Evolutionary conservation across 2,113 vertebrate species (phyloP).

Genomic region (Galeopterus variegatus): DNA sequence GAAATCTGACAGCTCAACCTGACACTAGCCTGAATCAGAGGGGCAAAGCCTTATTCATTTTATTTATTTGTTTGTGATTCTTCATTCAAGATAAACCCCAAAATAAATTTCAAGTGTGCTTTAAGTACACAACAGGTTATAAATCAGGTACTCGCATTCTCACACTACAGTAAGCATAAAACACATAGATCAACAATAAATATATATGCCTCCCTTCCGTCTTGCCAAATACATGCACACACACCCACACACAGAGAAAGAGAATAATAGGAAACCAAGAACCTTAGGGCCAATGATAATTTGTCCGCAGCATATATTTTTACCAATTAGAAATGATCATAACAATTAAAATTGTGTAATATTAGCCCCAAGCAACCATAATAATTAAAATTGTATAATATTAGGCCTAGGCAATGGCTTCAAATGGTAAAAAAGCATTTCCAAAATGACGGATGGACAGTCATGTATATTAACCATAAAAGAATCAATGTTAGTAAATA

Average conservation of each 20-base stretch:
- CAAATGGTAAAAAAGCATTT: not conserved
- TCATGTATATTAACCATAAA: not conserved
- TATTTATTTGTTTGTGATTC: conserved; percentile 76
- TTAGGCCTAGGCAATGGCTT: not conserved
- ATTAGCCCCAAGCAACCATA: not conserved
- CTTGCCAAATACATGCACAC: not conserved
- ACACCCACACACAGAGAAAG: not conserved
- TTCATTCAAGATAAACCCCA: conserved; percentile 58
- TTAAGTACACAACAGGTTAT: conserved; percentile 35
- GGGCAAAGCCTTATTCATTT: not conserved
- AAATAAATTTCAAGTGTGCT: conserved; percentile 69
- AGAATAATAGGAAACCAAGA: not conserved
- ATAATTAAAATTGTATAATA: not conserved
- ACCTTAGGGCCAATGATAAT: not conserved
- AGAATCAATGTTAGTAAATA: not conserved
- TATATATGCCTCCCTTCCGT: not conserved
- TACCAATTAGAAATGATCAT: conserved; percentile 1
- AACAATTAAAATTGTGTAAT: not conserved
- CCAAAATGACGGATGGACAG: not conserved
- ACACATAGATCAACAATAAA: not conserved
- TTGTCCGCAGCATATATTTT: not conserved
- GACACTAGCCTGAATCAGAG: not conserved
- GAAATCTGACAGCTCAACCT: not conserved
- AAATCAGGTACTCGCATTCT: conserved; percentile 58
- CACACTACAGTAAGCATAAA: conserved; percentile 50